These are phyloP conservation scores for Channallabes apus DNA, from an alignment of 2,797 vertebrate genomes.

Conservation along the genomic window DNA sequence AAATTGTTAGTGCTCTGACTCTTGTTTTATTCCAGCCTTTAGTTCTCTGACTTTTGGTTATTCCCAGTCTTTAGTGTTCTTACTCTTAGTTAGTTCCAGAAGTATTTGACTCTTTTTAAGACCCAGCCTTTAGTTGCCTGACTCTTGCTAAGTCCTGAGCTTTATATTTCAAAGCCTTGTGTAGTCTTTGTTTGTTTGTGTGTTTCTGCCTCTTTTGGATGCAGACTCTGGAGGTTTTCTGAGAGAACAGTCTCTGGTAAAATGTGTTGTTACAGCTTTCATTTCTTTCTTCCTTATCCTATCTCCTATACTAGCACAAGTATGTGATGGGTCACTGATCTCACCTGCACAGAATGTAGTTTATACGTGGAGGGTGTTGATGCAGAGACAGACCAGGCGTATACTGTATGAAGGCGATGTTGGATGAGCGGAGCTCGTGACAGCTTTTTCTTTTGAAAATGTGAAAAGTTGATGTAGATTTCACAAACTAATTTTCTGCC, in stretches of 20 bases:
- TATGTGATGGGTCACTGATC: not conserved
- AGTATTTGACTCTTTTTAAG: not conserved
- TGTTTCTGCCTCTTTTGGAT: not conserved
- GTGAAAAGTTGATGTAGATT: not conserved
- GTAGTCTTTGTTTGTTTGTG: not conserved
- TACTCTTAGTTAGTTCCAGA: not conserved
- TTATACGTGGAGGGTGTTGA: not conserved
- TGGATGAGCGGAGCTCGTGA: not conserved
- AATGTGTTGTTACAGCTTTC: not conserved
- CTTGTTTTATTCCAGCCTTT: no score
- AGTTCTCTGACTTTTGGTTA: no score
- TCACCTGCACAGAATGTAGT: not conserved
- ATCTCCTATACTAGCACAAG: not conserved
- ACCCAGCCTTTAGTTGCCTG: not conserved
- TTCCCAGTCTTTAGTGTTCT: not conserved
- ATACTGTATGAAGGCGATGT: constrained; percentile 7
- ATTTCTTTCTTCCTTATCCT: not conserved
- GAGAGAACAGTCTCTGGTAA: not conserved
- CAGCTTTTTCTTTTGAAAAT: not conserved
- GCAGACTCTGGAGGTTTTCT: not conserved
- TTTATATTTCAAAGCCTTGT: no score
- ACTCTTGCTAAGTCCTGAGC: no score
- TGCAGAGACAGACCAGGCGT: not conserved
- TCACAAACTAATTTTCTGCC: not conserved
- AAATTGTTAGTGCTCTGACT: no score